A percentile compares a stretch with the other conserved stretches of the same genome.
Conservation (phyloP, 2,113 vertebrate genomes). For the Glareola pratincola region DNA sequence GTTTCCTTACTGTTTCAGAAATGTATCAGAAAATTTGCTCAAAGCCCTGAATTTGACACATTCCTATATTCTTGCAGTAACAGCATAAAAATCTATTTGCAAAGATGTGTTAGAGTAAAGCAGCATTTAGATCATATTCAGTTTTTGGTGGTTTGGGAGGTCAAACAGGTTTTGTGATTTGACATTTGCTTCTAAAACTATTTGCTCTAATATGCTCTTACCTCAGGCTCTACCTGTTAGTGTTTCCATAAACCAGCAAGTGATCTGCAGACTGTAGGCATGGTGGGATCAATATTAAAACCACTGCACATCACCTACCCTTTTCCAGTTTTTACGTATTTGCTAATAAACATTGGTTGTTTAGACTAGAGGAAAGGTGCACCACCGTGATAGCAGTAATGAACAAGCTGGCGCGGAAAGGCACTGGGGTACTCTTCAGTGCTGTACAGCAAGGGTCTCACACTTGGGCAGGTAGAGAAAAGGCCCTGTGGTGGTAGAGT, state of each 20-base stretch:
- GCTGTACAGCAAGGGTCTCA: rapidly evolving
- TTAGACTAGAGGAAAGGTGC: neutral
- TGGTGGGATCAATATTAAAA: neutral
- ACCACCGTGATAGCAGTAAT: neutral
- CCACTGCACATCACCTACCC: neutral
- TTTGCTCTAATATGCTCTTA: neutral
- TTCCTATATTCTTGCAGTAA: conserved; percentile 10
- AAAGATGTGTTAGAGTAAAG: neutral
- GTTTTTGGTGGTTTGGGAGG: neutral
- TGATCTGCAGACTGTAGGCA: neutral
- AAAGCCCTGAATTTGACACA: neutral
- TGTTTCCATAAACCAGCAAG: neutral
- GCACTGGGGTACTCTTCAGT: neutral
- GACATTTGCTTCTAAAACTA: neutral
- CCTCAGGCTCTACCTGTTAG: neutral
- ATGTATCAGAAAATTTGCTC: neutral
- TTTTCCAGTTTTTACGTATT: neutral
- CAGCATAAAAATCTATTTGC: conserved; percentile 22
- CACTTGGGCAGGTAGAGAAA: neutral
- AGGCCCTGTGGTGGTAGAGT: too few species aligned
- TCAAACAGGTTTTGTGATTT: neutral
- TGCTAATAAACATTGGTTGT: neutral
- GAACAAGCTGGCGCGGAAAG: neutral
- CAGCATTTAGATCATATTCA: neutral
- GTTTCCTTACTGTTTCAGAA: neutral